Evolutionary conservation across 2,888 invertebrate genomes (phyloP), one percentile per base, ranked within the genome.

Genomic region (Odontocerum albicorne): DNA sequence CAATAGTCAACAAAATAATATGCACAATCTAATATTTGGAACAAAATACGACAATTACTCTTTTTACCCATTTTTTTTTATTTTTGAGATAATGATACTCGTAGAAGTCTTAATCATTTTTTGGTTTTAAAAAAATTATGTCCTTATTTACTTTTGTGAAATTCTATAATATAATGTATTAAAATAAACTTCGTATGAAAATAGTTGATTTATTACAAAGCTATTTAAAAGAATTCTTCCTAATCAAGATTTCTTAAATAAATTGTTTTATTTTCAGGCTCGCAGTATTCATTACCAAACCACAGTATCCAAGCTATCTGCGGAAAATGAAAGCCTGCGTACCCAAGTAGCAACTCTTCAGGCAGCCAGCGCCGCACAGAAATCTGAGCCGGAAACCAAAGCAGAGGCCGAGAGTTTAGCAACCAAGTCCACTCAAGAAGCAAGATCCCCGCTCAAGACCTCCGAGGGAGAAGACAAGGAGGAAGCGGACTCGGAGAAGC

Each of bases 231-330:
- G n/a, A 20, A 10, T 7, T 13, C 12, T 10, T 15, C 2, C 12
- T 17, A 17, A 20, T 27, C 22, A 20, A 4, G 4, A 8, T 55
- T 51, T 40, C 19, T 44, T 22, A 4, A 2, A 35, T 33, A 7
- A 15, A n/a, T 42, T 27, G 7, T 50, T 13, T 54, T 15, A 57
- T 49, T 74, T 72, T 20, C 79, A 86, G 88, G 82, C 84, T 54
- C 86, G 87, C 59, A 83, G 86, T 63, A 83, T 84, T 59, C 87
- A 88, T 70, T 87, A 86, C 71, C 87, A 87, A 68, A 77, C 75
- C 63, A 84, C 87, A 62, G 78, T 88, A 64, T 74, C 82, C 49
- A 79, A 84, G 59, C 72, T 88, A 66, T 83, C 82, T 63, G 75
- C 82, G 57, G 88, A 88, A 71, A 86, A 87, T 74, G 83, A 84